Evolutionary conservation across 1,140 invertebrate species (phyloP), one percentile per base, ranked within the genome.

Genomic region (Ceratoteleas bidentatus): DNA sequence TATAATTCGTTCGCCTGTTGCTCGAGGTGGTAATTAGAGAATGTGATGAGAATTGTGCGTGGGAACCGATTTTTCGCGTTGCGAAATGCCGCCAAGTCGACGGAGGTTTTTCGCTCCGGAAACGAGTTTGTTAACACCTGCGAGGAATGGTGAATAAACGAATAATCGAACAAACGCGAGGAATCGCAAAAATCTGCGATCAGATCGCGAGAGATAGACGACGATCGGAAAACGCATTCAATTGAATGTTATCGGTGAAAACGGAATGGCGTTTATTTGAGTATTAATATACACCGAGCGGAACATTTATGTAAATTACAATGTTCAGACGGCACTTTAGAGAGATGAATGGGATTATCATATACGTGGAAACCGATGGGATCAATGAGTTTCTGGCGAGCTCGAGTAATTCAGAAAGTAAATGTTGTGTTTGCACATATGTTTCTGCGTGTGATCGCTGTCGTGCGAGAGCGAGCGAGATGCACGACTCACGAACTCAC

Each of bases 401-500:
- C 52, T 56, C 52, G 66, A 62, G 72, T 70, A 70, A 76, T 81
- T 76, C 79, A 74, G 74, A 82, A 77, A 80, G 66, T 77, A 69
- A 79, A 62, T 57, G 68, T 33, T 34, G 57, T 78, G 74, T 84
- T 84, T 84, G 78, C 77, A 70, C 82, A 84, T 81, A 81, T 81
- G 77, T 75, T 84, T 69, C 68, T 13, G 45, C 62, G 70, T 83
- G 75, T 70, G 69, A 66, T 62, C 61, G 65, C 57, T 78, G 73
- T 79, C 61, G 80, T 54, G 62, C 58, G 56, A 8, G 76, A 68
- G 64, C 65, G 49, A 62, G 65, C 15, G 53, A 57, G 60, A 70
- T 14, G 43, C 0, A 16, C 5, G 13, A n/a, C n/a, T n/a, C n/a
- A n/a, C n/a, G n/a, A n/a, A n/a, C n/a, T n/a, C n/a, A n/a, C n/a